Evolutionary conservation across 1,140 invertebrate species (phyloP).

Genomic region (Drosophila rufa): DNA sequence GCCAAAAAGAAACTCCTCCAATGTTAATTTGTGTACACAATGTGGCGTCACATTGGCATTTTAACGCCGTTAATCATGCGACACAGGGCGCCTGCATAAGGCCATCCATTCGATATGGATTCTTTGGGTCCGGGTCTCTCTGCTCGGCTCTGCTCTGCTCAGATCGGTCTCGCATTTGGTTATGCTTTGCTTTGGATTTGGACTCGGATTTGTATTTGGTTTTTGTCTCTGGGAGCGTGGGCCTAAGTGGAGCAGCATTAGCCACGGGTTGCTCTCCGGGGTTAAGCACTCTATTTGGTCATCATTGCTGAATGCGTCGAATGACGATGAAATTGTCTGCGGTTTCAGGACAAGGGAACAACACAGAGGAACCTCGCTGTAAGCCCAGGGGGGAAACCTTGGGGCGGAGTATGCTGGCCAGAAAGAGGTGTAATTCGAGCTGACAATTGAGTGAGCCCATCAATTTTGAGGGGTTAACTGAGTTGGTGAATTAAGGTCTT

Average conservation of each 20-base stretch:
- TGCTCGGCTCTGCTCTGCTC: neutral
- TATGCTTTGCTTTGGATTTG: conserved; percentile 39
- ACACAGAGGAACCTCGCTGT: neutral
- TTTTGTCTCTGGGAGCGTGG: conserved; percentile 52
- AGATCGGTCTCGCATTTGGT: conserved; percentile 22
- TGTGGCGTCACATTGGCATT: conserved; percentile 85
- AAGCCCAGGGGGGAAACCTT: neutral
- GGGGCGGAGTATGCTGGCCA: neutral
- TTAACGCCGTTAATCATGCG: conserved; percentile 85
- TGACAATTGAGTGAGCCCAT: conserved; percentile 44
- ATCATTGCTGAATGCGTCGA: conserved; percentile 29
- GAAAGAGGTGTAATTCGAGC: conserved; percentile 30
- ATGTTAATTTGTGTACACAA: conserved; percentile 85
- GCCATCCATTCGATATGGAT: conserved; percentile 64
- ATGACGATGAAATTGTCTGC: conserved; percentile 34
- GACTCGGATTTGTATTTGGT: conserved; percentile 21
- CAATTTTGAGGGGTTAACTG: conserved; percentile 27
- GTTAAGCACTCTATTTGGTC: conserved; percentile 73
- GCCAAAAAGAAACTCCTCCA: conserved; percentile 54
- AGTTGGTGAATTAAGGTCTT: conserved; percentile 13
- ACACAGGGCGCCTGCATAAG: conserved; percentile 82
- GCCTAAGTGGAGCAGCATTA: conserved; percentile 76
- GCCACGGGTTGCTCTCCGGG: conserved; percentile 56
- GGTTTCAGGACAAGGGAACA: conserved; percentile 1
- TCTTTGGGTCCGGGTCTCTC: conserved; percentile 23